Evolutionary conservation across 2,113 vertebrate species (phyloP), one percentile per base, ranked within the genome.

Genomic region (Montifringilla adamsi): DNA sequence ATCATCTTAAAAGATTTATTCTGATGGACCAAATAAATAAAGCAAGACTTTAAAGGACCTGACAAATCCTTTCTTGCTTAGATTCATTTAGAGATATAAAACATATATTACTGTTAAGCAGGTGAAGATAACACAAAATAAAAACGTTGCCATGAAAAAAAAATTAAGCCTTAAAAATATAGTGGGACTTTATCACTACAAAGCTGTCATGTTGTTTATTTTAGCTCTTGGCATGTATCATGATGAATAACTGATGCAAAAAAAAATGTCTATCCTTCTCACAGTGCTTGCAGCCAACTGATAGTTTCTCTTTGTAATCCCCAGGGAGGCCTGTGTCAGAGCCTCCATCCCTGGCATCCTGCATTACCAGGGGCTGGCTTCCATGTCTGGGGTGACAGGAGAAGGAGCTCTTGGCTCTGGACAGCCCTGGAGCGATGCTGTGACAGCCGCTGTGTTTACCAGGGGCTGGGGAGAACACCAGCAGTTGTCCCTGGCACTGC

Each of bases 71-170:
- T 74, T 43, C 59, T 52, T 88, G 56, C 47, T 64, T 64, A 37
- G 63, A 78, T 96, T 86, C 68, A 80, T 90, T 93, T 84, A 60
- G 47, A 87, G 80, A 30, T 80, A 90, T 64, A 62, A 93, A 94
- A 69, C 44, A 70, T 55, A 9, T 15, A 77, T 86, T 94, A 69
- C 55, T 63, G 21, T 84, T 81, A 44, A 8, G 33, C 68, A 56
- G 83, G 69, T 90, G 47, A 77, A 87, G 60, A 59, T 62, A 77
- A 69, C 59, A 39, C 67, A 64, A 52, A 74, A 66, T 91, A 93
- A 74, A 93, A 93, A 72, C 13, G 52, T 62, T 90, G 35, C 86
- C 52, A 11, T 93, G n/a, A n/a, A 81, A 93, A 77, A 67, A 94
- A 87, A 94, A 78, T 20, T 14, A 72, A 52, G 68, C 56, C 89